A percentile compares a stretch with the other conserved stretches of the same genome.
Evolutionary conservation across 2,888 invertebrate genomes (phyloP).

Genomic region (Papilio elwesi): DNA sequence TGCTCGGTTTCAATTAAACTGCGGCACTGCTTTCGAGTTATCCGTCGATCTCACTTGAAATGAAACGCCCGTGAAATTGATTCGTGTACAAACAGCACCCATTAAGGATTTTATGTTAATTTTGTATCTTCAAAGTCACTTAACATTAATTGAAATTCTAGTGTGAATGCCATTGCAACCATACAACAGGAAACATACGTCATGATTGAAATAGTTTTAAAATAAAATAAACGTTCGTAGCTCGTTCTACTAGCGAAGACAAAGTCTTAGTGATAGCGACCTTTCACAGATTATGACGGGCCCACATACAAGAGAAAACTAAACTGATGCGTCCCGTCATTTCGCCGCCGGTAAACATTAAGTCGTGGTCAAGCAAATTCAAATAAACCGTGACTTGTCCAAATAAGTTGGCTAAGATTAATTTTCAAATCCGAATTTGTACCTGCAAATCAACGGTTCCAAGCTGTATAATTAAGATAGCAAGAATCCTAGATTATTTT

Average conservation of each 20-base stretch:
- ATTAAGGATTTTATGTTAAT: conserved; percentile 43
- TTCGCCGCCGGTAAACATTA: no score
- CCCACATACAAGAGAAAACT: no score
- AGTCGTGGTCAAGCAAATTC: no score
- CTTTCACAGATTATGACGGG: no score
- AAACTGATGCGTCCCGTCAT: no score
- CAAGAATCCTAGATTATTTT: not conserved
- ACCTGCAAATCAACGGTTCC: no score
- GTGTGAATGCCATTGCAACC: not conserved
- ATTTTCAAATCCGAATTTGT: no score
- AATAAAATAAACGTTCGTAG: not conserved
- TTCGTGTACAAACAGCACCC: conserved; percentile 44
- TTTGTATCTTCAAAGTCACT: not conserved
- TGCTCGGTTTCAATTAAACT: conserved; percentile 29
- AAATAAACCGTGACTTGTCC: no score
- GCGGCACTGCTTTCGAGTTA: conserved; percentile 42
- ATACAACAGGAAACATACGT: not conserved
- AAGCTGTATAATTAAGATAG: no score
- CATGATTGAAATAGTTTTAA: not conserved
- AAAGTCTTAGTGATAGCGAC: no score
- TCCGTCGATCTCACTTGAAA: conserved; percentile 40
- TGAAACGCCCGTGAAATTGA: conserved; percentile 46
- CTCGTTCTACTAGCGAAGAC: no score
- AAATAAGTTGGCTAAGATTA: no score
- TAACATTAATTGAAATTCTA: conserved; percentile 16